Evolutionary conservation across 1,140 invertebrate genomes (phyloP), one percentile per base, ranked within the genome.

Genomic region (Pteromalus puparum): DNA sequence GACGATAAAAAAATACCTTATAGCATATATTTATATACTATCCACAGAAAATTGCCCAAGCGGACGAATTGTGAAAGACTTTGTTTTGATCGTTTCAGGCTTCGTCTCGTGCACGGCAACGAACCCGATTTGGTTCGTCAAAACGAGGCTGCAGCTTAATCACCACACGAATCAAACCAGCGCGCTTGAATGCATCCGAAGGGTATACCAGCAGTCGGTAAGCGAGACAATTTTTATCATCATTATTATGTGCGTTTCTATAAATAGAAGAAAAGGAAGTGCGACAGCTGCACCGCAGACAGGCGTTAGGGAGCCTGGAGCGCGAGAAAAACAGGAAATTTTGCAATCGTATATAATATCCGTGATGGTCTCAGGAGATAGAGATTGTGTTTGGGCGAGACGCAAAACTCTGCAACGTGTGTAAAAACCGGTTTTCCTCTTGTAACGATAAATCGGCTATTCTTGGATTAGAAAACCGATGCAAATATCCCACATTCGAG

Each of bases 51-150:
- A 61, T 61, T 61, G 53, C 1, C 4, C 53, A 61, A 61, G 6
- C 6, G 53, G 18, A 21, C 53, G 53, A 61, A n/a, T 61, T 61
- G 53, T 61, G 53, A 75, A 42, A 75, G 15, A 42, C 73, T 30
- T 84, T 48, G 53, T 53, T 77, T 86, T n/a, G 87, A 87, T 92
- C 85, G 28, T 96, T 95, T 82, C 94, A 98, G 98, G 99, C 89
- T 99, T 99, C 92, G 96, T 97, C 68, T 97, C 98, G 13, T 98
- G 98, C 89, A 98, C 99, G 53, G 95, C 96, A 85, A 99, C 99
- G 80, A 99, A 99, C 95, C 99, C 99, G 53, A 99, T 99, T 90
- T 99, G 99, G 99, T 98, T 99, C 91, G 97, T 99, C 28, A 99
- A 99, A 95, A 99, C 99, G 34, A 95, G 99, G 74, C 94, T 99